phyloP scores from a whole-genome alignment of 2,888 invertebrate genomes.

The Leucoma salicis region DNA sequence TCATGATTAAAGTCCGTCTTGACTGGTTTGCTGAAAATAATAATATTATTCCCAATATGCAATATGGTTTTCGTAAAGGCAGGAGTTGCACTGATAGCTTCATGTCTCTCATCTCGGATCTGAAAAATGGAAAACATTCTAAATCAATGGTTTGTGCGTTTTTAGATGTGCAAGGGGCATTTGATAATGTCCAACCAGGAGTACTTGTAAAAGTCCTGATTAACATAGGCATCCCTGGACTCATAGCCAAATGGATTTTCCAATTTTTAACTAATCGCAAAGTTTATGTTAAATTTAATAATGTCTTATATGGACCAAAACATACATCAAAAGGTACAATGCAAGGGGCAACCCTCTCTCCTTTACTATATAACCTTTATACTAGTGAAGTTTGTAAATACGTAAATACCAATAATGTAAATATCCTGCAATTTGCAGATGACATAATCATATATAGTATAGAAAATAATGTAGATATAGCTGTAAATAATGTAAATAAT shows the following conservation, averaged over 20 bases:
- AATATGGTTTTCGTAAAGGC: background rate
- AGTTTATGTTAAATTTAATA: conserved; percentile 12
- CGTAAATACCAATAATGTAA: background rate
- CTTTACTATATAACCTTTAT: conserved; percentile 5
- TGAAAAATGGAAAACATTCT: conserved; percentile 2
- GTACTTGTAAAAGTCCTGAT: conserved; percentile 14
- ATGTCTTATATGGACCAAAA: conserved; percentile 12
- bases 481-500: background rate
- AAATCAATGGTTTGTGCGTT: conserved; percentile 2
- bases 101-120: conserved; percentile 2
- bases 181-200: conserved; percentile 6
- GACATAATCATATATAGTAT: conserved; percentile 1
- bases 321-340: conserved; percentile 4
- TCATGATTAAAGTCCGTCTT: background rate
- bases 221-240: conserved; percentile 8
- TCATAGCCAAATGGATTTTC: conserved; percentile 12
- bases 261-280: conserved; percentile 13
- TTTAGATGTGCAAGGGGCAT: conserved; percentile 6
- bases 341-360: conserved; percentile 18
- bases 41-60: background rate
- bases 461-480: background rate
- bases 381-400: background rate
- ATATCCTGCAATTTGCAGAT: conserved; percentile 3
- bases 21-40: conserved; percentile 2
- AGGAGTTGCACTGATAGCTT: background rate